Evolutionary conservation across 2,797 vertebrate species (phyloP).

Genomic region (Anguilla anguilla): DNA sequence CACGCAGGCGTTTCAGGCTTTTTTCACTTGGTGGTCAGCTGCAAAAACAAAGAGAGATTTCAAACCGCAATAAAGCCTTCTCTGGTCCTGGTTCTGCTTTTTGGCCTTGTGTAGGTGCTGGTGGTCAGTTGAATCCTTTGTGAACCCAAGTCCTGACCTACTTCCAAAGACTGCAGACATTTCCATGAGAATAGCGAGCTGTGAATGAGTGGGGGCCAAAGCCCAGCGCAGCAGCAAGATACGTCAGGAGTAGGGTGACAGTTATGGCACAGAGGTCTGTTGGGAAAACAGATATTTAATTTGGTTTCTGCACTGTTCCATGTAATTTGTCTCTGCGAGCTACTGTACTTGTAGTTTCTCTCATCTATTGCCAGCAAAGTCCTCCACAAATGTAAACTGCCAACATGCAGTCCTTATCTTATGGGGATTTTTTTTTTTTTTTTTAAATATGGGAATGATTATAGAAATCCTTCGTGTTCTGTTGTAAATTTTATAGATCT

Average conservation of each 20-base stretch:
- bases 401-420: not conserved
- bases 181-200: constrained; percentile 69
- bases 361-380: not conserved
- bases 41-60: not conserved
- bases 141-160: constrained; percentile 64
- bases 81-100: not conserved
- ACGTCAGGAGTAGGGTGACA: not conserved
- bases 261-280: constrained; percentile 1
- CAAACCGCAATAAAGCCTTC: not conserved
- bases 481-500: too few relatives aligned
- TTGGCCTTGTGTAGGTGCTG: not conserved
- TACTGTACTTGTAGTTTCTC: not conserved
- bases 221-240: constrained; percentile 11
- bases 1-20: not conserved
- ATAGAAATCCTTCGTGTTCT: not conserved
- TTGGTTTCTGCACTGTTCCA: not conserved
- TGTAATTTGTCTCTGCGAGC: not conserved
- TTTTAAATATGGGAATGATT: not conserved
- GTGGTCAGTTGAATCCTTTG: constrained; percentile 65
- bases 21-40: not conserved
- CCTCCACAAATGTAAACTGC: not conserved
- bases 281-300: not conserved
- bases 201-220: constrained; percentile 60
- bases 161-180: constrained; percentile 61
- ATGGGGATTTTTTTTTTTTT: not conserved